Evolutionary conservation across 2,888 invertebrate species (phyloP), one percentile per base, ranked within the genome.

Genomic region (Macrophya annulata): DNA sequence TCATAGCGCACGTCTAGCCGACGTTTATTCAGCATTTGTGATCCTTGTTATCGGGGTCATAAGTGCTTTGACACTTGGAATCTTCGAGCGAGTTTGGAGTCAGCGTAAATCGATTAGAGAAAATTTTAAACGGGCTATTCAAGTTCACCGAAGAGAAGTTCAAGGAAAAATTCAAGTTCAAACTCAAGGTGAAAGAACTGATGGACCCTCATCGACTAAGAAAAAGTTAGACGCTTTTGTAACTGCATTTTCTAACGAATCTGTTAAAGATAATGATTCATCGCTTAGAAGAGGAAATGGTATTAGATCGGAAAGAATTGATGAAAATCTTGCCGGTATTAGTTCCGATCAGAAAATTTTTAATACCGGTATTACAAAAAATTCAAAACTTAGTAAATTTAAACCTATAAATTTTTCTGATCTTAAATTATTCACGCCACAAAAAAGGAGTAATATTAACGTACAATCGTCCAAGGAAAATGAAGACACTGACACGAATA

Each of bases 11-110:
- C 93, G 95, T 55, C 93, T 96, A 0, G 93, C 94, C 0, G 96
- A 96, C 88, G 95, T 96, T 0, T 94, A 94, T 84, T 95, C 95
- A 0, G 96, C 96, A 0, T 94, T 94, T 86, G 90, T 91, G n/a
- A 90, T 94, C 31, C 89, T 96, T 3, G 88, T 93, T 0, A 89
- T 93, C 5, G 96, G 96, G 4, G 91, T 95, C 10, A 43, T 92
- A 0, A 88, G 88, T 0, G 91, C 93, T 0, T 76, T 92, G 4
- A 86, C 89, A 21, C 87, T 93, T 45, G 91, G 91, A 4, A 86
- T 93, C n/a, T 62, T 90, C 31, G 93, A 93, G 72, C 88, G 92
- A 37, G 88, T 91, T 40, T 93, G 93, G 93, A 88, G 89, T 43
- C 91, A 91, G 65, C 86, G 91, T 1, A 84, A 83, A 10, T 88